These are phyloP conservation scores for Pardosa pseudoannulata DNA, from an alignment of 2,888 invertebrate species.

Conservation along the genomic window DNA sequence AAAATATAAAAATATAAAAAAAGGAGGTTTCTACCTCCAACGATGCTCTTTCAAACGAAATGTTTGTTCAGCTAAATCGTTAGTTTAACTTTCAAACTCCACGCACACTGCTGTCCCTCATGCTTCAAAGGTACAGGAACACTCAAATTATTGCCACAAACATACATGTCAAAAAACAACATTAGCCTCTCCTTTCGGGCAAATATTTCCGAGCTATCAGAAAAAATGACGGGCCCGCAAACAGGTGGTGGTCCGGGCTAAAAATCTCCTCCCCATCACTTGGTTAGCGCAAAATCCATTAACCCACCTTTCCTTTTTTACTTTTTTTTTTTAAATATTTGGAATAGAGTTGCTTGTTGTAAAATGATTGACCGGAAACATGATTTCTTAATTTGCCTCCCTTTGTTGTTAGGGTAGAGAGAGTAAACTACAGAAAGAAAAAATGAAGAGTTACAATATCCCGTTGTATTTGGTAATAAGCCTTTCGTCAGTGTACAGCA, in stretches of 20 bases:
- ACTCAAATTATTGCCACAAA: background rate
- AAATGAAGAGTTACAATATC: too few species aligned
- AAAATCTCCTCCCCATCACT: background rate
- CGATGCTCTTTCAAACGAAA: too few species aligned
- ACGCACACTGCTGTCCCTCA: background rate
- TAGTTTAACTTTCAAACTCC: background rate
- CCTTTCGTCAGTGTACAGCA: too few species aligned
- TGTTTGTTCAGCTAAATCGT: background rate
- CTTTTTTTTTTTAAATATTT: constrained; percentile 23
- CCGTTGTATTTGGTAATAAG: too few species aligned
- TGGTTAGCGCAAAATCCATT: constrained; percentile 32
- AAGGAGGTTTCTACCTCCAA: too few species aligned
- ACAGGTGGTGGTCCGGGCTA: background rate
- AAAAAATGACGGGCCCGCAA: too few species aligned
- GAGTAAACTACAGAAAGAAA: background rate
- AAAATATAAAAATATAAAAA: too few species aligned
- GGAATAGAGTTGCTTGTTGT: constrained; percentile 14
- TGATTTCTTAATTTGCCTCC: constrained; percentile 22
- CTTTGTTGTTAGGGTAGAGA: constrained; percentile 5
- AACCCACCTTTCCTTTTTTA: too few species aligned
- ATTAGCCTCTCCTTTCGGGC: background rate
- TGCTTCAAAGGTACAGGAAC: background rate
- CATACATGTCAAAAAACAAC: background rate
- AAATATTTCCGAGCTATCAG: too few species aligned
- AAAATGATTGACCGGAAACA: constrained; percentile 43